Base-by-base conservation (phyloP, 1,140 invertebrate species). In the Cataglyphis hispanica region DNA sequence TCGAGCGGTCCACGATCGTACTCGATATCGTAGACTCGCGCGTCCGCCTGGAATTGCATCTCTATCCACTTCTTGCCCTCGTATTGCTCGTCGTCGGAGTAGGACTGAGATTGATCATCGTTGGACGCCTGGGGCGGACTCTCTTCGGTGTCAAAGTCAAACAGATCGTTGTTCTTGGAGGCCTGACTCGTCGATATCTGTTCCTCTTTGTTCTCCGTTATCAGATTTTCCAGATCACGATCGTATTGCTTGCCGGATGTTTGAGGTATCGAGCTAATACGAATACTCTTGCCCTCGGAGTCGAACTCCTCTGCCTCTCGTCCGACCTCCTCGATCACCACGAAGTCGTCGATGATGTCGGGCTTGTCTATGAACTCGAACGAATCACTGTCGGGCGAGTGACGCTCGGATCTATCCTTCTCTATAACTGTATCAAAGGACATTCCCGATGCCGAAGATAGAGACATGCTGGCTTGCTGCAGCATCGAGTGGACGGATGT, bases 311-410 rank as follows among this genome's bases (percentile, higher is more conserved):
- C 96, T 1, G 97, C 98, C 95, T 98, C 97, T 92, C 97, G 97
- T 1, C 97, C 97, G 27, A 98, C 97, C 94, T 98, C 98, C 94
- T 98, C 97, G 81, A 98, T 97, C 0, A 98, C 97, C 0, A 98
- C 97, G 93, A 98, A 98, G 91, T 98, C 98, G 92, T 98, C 98
- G 84, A 97, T 97, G 80, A 98, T 96, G 91, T 97, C 97, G 1
- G 97, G 97, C 91, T 98, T 98, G 88, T 98, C 97, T 0, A 98
- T 95, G 93, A 98, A 96, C 95, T 98, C 98, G 95, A 98, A 99
- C 40, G 98, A 98, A 93, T 98, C 98, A 92, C 97, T 97, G 53
- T 96, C 97, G 1, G 98, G 98, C 0, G 98, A 98, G 27, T 98
- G 93, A 85, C 91, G 92, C 64, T 93, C 94, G 10, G 61, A 92